Evolutionary conservation across 2,888 invertebrate genomes (phyloP).

Genomic region (Ectemnius cavifrons): DNA sequence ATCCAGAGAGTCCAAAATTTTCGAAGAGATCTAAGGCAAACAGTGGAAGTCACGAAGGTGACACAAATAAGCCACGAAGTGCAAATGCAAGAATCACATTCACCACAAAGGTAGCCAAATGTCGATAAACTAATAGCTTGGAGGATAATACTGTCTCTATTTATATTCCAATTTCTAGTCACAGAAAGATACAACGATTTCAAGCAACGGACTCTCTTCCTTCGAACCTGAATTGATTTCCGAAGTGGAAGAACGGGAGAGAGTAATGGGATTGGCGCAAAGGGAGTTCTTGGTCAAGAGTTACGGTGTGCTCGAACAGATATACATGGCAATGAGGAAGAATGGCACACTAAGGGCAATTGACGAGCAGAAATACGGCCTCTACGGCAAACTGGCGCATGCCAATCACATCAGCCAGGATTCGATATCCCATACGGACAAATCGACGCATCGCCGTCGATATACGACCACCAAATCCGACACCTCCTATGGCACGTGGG

Average conservation of each 20-base stretch:
- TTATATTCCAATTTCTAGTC: neutral
- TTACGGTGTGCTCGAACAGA: constrained; percentile 84
- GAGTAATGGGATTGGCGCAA: constrained; percentile 83
- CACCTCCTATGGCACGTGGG: constrained; percentile 11
- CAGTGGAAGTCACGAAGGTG: constrained; percentile 42
- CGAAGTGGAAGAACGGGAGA: constrained; percentile 86
- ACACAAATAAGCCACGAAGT: constrained; percentile 73
- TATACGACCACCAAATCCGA: constrained; percentile 6
- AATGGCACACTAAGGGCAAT: constrained; percentile 83
- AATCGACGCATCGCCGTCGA: constrained; percentile 20
- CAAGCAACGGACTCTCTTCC: constrained; percentile 77
- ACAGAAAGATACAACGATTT: constrained; percentile 61
- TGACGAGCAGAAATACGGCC: constrained; percentile 83
- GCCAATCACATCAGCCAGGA: constrained; percentile 20
- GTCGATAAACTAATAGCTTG: no score
- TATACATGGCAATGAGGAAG: constrained; percentile 84
- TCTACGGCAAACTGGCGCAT: constrained; percentile 43
- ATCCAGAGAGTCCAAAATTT: constrained; percentile 60
- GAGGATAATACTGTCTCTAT: no score
- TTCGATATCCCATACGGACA: constrained; percentile 21
- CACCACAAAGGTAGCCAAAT: neutral
- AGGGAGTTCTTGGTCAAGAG: constrained; percentile 85
- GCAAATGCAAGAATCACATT: constrained; percentile 16
- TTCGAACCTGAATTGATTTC: constrained; percentile 84
- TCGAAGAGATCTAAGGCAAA: constrained; percentile 21